Evolutionary conservation across 2,113 vertebrate species (phyloP), one percentile per base, ranked within the genome.

Genomic region (Chaetops frenatus): DNA sequence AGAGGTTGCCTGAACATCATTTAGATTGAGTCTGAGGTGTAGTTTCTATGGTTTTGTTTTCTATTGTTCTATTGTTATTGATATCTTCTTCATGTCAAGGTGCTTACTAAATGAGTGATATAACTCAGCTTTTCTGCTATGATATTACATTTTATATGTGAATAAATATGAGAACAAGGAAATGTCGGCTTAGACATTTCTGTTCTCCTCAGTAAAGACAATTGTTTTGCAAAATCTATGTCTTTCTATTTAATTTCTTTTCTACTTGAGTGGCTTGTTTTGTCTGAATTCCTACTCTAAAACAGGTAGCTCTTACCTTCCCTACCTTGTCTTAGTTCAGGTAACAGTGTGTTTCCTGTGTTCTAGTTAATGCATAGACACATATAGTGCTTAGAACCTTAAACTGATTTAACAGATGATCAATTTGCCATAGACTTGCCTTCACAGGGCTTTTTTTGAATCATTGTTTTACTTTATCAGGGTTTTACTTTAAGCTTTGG

Each of bases 401-500:
- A 54, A 65, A 67, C 6, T 23, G 7, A 74, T 56, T 79, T 70
- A 66, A 71, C 16, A 79, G 11, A 15, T 62, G 5, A 16, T 15
- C 27, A 72, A 10, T 36, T 62, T 6, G 2, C 5, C 19, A 57
- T 35, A 65, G 18, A 51, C 11, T 29, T 56, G 10, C 17, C 40
- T 29, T 5, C 13, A 5, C 3, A 44, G 10, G 8, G 2, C 1
- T 4, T 47, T 60, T 61, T 56, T 23, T 45, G 0, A 1, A 28
- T 65, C 77, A 48, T 20, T 48, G 6, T 61, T n/a, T n/a, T n/a
- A n/a, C n/a, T n/a, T n/a, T n/a, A n/a, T n/a, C n/a, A 33, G 90
- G 5, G 35, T 42, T 72, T 38, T 60, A 28, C 15, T 78, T 67
- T 25, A 21, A 86, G 9, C 5, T 77, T 86, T 61, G 31, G 10